Conservation (phyloP, 53 echinoderm and acorn worm genomes). For the Pentamera pediparva region DNA sequence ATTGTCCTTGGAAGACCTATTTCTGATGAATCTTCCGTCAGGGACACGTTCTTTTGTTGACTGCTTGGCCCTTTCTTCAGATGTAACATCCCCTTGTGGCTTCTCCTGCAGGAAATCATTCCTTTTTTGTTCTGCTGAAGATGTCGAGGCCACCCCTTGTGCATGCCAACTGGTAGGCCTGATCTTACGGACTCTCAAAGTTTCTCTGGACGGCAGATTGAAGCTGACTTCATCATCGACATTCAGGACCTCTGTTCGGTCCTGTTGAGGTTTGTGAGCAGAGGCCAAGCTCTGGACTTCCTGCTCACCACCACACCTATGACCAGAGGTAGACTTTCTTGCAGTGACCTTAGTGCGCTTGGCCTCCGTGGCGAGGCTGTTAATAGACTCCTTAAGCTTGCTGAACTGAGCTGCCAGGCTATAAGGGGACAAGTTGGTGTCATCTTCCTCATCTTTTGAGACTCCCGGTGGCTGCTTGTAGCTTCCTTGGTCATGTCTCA, state of each 20-base stretch:
- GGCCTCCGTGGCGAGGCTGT: neutral
- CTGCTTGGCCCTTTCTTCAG: neutral
- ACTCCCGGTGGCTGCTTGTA: no score
- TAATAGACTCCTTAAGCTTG: slow-evolving; percentile 23
- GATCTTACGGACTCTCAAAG: neutral
- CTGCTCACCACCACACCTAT: neutral
- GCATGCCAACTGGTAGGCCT: neutral
- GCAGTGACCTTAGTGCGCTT: slow-evolving; percentile 9
- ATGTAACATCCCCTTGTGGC: neutral
- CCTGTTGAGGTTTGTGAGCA: neutral
- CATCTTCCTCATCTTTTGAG: no score
- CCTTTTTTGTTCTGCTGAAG: neutral
- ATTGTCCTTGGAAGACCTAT: no score
- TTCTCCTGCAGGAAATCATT: neutral
- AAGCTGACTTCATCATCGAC: slow-evolving; percentile 23
- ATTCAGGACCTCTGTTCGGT: neutral
- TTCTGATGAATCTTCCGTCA: no score
- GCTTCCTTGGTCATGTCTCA: no score
- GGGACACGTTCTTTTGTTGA: neutral
- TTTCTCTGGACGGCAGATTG: neutral
- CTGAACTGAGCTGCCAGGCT: slow-evolving; percentile 18
- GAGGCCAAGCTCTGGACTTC: neutral
- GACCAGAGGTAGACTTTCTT: slow-evolving; percentile 11
- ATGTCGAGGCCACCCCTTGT: neutral
- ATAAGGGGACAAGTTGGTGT: neutral